These are phyloP conservation scores for Otus sunia DNA, from an alignment of 2,113 vertebrate species.

Conservation along the genomic window DNA sequence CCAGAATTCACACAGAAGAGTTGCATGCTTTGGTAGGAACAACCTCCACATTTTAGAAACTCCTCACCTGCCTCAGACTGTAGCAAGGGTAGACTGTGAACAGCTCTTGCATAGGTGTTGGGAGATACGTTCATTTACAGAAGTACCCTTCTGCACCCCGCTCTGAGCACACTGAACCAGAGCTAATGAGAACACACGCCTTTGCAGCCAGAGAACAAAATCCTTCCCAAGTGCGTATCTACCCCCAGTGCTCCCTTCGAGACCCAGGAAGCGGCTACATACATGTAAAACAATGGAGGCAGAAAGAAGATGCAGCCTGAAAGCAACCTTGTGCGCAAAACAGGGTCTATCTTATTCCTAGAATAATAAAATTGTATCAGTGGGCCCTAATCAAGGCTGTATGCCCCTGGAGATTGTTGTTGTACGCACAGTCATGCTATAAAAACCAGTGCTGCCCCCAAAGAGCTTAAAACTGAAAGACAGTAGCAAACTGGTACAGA, in stretches of 20 bases:
- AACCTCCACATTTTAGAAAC: neutral
- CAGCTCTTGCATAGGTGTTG: neutral
- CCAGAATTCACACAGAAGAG: neutral
- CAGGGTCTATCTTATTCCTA: neutral
- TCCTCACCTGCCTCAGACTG: neutral
- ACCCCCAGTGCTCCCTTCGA: fast-evolving
- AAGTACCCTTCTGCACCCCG: fast-evolving
- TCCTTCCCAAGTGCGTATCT: neutral
- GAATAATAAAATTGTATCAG: neutral
- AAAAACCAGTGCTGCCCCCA: neutral
- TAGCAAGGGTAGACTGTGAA: neutral
- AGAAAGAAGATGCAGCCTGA: neutral
- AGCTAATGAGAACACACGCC: neutral
- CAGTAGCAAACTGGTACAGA: neutral
- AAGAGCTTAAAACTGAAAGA: neutral
- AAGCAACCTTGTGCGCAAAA: neutral
- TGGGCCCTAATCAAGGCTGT: neutral
- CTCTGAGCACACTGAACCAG: neutral
- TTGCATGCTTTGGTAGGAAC: neutral
- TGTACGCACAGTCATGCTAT: neutral
- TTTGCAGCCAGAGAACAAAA: neutral
- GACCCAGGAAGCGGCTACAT: neutral
- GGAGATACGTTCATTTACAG: neutral
- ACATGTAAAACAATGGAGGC: neutral
- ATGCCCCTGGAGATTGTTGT: neutral